A percentile compares a stretch with the other conserved stretches of the same genome.
Conservation (phyloP, 2,888 invertebrate genomes). For the Myathropa florea region DNA sequence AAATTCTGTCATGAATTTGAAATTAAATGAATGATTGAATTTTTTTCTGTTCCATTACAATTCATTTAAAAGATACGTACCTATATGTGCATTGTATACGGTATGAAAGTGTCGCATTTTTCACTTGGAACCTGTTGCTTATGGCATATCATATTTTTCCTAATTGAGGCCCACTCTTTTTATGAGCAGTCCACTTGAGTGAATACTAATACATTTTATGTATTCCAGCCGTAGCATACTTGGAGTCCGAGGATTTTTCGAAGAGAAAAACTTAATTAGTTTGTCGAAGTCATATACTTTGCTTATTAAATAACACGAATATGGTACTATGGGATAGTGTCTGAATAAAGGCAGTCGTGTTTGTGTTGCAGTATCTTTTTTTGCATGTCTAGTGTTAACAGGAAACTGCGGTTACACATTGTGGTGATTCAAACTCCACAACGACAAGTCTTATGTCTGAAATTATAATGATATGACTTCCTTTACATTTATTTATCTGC, state of each 20-base stretch:
- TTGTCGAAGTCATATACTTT: background rate
- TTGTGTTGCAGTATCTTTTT: conserved; percentile 17
- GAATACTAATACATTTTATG: conserved; percentile 27
- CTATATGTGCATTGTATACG: background rate
- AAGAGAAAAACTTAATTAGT: conserved; percentile 25
- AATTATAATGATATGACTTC: background rate
- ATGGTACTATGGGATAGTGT: conserved; percentile 12
- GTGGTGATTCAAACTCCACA: conserved; percentile 5
- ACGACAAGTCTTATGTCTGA: conserved; percentile 6
- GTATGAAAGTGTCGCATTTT: background rate
- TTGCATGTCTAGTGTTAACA: conserved; percentile 5
- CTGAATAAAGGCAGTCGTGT: background rate
- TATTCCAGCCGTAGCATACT: background rate
- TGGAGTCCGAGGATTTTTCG: background rate
- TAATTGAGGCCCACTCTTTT: background rate
- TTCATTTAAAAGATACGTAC: no score
- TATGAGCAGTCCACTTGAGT: background rate
- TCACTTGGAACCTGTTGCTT: no score
- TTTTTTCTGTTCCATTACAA: no score
- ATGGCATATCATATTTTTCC: no score
- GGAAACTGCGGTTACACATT: conserved; percentile 32
- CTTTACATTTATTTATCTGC: no score
- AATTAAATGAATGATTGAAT: background rate
- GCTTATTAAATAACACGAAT: background rate
- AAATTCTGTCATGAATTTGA: background rate